Percentiles rank a stretch among this genome's conserved stretches.
These are phyloP conservation scores for Apostichopus californicus DNA, from an alignment of 35 echinoderm and acorn worm genomes.

Conservation along the genomic window DNA sequence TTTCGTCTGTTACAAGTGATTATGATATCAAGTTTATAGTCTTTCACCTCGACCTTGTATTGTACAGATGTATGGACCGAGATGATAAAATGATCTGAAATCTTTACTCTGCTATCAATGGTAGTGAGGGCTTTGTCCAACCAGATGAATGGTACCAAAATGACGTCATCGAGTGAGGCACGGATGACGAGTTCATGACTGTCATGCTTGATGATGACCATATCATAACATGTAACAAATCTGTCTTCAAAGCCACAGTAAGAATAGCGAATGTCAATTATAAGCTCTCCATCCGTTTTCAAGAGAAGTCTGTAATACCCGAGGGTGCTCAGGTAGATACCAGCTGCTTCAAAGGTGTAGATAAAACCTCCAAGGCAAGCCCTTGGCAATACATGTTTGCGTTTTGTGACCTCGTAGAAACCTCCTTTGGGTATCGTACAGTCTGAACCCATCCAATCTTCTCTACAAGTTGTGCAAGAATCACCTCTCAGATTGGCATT, in stretches of 20 bases:
- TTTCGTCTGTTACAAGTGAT: slow-evolving; percentile 58
- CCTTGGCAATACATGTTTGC: slow-evolving; percentile 8
- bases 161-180: slow-evolving; percentile 27
- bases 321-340: slow-evolving; percentile 51
- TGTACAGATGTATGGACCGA: slow-evolving; percentile 57
- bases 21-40: slow-evolving; percentile 49
- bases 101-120: slow-evolving; percentile 51
- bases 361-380: slow-evolving; percentile 59
- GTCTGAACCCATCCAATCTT: slow-evolving; percentile 50
- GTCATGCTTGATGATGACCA: slow-evolving; percentile 51
- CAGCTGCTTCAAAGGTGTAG: slow-evolving; percentile 74
- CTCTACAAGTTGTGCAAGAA: background rate
- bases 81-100: slow-evolving; percentile 54
- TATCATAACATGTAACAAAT: slow-evolving; percentile 73
- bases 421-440: slow-evolving; percentile 53
- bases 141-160: slow-evolving; percentile 58
- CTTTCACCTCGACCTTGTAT: slow-evolving; percentile 49
- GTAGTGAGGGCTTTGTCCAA: slow-evolving; percentile 34
- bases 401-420: background rate
- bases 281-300: background rate
- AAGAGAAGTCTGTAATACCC: slow-evolving; percentile 63
- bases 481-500: slow-evolving; percentile 29
- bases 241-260: slow-evolving; percentile 40
- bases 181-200: slow-evolving; percentile 41
- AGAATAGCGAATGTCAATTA: slow-evolving; percentile 59